These are phyloP conservation scores for Muscicapa comitata DNA, from an alignment of 2,797 vertebrate genomes.

Conservation along the genomic window DNA sequence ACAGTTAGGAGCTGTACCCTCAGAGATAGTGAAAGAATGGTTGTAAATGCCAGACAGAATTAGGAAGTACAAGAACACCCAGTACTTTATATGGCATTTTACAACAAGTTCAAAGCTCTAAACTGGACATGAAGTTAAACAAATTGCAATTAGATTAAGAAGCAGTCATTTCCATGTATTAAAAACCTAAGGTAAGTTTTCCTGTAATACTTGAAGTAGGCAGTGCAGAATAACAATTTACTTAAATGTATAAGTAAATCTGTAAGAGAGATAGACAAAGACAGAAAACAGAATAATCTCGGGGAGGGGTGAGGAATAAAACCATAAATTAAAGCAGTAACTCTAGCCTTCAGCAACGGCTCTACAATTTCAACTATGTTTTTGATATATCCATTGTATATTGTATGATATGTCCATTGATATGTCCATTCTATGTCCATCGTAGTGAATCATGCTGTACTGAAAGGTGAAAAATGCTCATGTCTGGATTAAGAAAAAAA, in stretches of 20 bases:
- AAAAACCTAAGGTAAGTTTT: not conserved
- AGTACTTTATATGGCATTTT: constrained; percentile 34
- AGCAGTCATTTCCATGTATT: not conserved
- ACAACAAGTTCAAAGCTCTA: constrained; percentile 55
- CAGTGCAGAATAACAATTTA: constrained; percentile 17
- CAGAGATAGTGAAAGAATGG: constrained; percentile 56
- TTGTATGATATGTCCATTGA: too few relatives aligned
- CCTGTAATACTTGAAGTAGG: not conserved
- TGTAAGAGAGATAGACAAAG: not conserved
- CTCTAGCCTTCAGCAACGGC: not conserved
- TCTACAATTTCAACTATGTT: not conserved
- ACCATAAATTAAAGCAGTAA: not conserved
- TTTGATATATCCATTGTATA: not conserved
- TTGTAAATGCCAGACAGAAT: constrained; percentile 63
- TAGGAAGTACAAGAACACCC: constrained; percentile 61
- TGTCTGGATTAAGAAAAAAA: not conserved
- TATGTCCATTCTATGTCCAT: not conserved
- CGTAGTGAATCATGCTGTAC: not conserved
- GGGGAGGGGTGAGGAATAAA: not conserved
- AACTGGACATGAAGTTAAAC: constrained; percentile 42
- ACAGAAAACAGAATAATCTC: not conserved
- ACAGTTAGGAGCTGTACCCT: constrained; percentile 16
- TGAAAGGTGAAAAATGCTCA: not conserved
- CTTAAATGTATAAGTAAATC: not conserved
- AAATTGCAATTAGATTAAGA: constrained; percentile 36